phyloP scores from a whole-genome alignment of 1,140 invertebrate species.

The Camponotus pennsylvanicus region DNA sequence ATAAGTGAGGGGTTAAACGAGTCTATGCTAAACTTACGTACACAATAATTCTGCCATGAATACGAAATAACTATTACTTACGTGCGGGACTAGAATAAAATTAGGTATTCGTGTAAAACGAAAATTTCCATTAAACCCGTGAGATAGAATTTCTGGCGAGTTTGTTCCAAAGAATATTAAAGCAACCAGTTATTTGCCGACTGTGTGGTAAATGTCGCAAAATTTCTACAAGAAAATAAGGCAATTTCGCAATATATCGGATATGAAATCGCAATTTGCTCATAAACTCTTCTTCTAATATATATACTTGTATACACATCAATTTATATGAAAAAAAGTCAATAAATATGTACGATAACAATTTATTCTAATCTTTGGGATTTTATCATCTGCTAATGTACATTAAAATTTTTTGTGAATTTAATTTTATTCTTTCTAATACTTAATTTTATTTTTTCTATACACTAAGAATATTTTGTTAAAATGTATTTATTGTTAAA shows the following conservation, averaged over 20 bases:
- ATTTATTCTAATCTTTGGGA: not conserved
- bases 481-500: not conserved
- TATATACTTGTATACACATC: not conserved
- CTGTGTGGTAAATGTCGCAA: not conserved
- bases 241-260: not conserved
- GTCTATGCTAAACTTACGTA: slow-evolving; percentile 25
- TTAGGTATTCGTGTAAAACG: slow-evolving; percentile 32
- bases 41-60: slow-evolving; percentile 43
- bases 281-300: not conserved
- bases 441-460: not conserved
- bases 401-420: not conserved
- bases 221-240: slow-evolving; percentile 29
- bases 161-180: slow-evolving; percentile 38
- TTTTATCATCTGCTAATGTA: not conserved
- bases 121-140: slow-evolving; percentile 28
- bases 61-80: slow-evolving; percentile 45
- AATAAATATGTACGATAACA: slow-evolving; percentile 35
- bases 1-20: not conserved
- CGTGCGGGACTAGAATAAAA: not conserved
- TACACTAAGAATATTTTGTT: not conserved
- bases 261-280: not conserved
- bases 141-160: slow-evolving; percentile 28
- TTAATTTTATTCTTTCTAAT: not conserved
- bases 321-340: slow-evolving; percentile 23
- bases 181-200: not conserved